These are phyloP conservation scores for Phengaris alcon DNA, from an alignment of 2,888 invertebrate genomes.

Conservation along the genomic window DNA sequence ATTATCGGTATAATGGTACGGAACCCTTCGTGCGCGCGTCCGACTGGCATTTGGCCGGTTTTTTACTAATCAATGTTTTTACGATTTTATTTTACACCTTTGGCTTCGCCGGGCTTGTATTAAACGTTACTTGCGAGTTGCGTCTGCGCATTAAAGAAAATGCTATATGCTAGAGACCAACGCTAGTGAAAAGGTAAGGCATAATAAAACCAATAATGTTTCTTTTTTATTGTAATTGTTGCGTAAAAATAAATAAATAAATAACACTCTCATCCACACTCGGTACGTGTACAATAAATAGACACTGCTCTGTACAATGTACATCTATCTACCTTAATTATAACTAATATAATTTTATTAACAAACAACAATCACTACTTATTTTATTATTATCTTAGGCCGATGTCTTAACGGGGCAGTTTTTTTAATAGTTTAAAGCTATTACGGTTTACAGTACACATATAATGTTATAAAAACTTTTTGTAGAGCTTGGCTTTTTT, in stretches of 20 bases:
- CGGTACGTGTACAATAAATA: conserved; percentile 51
- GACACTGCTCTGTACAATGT: conserved; percentile 40
- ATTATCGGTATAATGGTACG: too few species aligned
- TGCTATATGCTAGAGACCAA: not conserved
- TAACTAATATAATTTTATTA: conserved; percentile 35
- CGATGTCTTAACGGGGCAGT: conserved; percentile 6
- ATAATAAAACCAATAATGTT: conserved; percentile 31
- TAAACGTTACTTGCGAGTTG: too few species aligned
- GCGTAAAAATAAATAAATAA: conserved; percentile 51
- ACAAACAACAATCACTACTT: conserved; percentile 35
- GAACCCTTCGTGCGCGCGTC: too few species aligned
- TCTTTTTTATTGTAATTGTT: conserved; percentile 44
- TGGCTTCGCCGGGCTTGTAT: too few species aligned
- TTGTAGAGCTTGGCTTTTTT: not conserved
- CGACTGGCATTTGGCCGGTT: too few species aligned
- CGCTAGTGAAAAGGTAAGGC: not conserved
- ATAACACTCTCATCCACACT: conserved; percentile 53
- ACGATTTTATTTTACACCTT: too few species aligned
- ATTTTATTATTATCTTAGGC: conserved; percentile 30
- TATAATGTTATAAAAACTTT: not conserved
- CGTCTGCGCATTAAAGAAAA: not conserved
- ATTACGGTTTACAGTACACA: conserved; percentile 13
- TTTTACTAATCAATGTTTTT: too few species aligned
- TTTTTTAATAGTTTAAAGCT: conserved; percentile 16
- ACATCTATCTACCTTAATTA: conserved; percentile 38